Conservation (phyloP, 1,140 invertebrate genomes). For the Meloidogyne floridensis region DNA sequence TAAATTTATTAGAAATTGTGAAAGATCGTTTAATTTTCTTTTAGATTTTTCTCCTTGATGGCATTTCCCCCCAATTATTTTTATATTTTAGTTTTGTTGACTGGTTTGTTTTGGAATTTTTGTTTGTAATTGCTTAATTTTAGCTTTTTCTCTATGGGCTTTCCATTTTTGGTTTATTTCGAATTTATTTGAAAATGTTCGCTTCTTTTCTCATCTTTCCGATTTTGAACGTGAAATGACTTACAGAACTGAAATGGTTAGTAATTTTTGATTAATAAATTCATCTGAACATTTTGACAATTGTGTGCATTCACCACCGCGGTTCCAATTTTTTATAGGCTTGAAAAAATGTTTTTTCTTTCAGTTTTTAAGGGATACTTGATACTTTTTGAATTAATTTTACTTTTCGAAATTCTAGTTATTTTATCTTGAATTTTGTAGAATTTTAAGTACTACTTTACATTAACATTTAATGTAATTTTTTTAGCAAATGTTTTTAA, state of each 20-base stretch:
- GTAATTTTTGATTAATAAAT: neutral
- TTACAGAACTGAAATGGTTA: slow-evolving; percentile 70
- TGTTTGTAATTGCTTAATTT: slow-evolving; percentile 2
- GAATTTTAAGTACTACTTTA: too few relatives aligned
- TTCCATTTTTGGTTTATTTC: slow-evolving; percentile 53
- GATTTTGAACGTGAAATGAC: slow-evolving; percentile 70
- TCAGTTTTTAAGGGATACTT: too few relatives aligned
- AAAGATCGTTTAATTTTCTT: neutral
- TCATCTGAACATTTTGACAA: neutral
- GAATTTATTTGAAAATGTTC: slow-evolving; percentile 69
- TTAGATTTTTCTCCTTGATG: neutral
- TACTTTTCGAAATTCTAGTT: too few relatives aligned
- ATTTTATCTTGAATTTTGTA: too few relatives aligned
- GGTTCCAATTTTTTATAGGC: too few relatives aligned
- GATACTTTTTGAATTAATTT: too few relatives aligned
- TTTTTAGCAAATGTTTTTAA: slow-evolving; percentile 57
- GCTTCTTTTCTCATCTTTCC: slow-evolving; percentile 70
- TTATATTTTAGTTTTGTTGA: neutral
- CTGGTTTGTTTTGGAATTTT: neutral
- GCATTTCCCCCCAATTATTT: neutral
- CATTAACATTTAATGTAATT: neutral
- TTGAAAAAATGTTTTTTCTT: too few relatives aligned
- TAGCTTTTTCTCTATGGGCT: slow-evolving; percentile 51
- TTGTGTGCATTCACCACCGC: too few relatives aligned
- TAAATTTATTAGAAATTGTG: slow-evolving; percentile 2